A percentile compares a stretch with the other conserved stretches of the same genome.
These are phyloP conservation scores for Proctacanthus coquilletti DNA, from an alignment of 1,140 invertebrate genomes.

Conservation along the genomic window DNA sequence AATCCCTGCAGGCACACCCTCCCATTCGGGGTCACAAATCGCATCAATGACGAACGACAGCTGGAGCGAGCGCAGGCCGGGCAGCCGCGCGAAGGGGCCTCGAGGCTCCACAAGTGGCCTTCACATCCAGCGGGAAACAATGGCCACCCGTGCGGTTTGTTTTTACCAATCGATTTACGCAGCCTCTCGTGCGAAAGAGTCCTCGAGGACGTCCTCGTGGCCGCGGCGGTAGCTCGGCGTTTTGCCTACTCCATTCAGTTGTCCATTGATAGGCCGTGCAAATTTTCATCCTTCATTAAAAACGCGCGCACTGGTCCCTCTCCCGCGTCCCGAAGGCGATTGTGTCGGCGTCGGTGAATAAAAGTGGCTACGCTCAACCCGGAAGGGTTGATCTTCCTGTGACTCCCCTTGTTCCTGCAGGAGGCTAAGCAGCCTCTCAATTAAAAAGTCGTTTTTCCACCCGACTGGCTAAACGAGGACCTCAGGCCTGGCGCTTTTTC, in stretches of 20 bases:
- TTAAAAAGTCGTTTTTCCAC: conserved; percentile 25
- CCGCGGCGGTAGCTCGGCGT: conserved; percentile 7
- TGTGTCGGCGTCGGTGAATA: too few species aligned
- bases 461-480: conserved; percentile 23
- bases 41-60: neutral
- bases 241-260: neutral
- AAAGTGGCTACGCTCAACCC: too few species aligned
- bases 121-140: neutral
- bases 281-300: conserved; percentile 10
- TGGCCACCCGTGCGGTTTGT: conserved; percentile 1
- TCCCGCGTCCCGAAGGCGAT: conserved; percentile 2
- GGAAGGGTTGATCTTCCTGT: too few species aligned
- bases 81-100: neutral
- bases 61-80: neutral
- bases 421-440: conserved; percentile 18
- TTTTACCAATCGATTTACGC: neutral
- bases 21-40: neutral
- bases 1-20: too few species aligned
- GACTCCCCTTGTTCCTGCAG: too few species aligned
- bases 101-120: neutral
- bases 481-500: neutral
- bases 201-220: conserved; percentile 26
- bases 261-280: neutral
- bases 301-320: conserved; percentile 6
- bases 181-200: conserved; percentile 5